A percentile compares a stretch with the other conserved stretches of the same genome.
Evolutionary conservation across 2,888 invertebrate species (phyloP).

Genomic region (Pedicia rivosa): DNA sequence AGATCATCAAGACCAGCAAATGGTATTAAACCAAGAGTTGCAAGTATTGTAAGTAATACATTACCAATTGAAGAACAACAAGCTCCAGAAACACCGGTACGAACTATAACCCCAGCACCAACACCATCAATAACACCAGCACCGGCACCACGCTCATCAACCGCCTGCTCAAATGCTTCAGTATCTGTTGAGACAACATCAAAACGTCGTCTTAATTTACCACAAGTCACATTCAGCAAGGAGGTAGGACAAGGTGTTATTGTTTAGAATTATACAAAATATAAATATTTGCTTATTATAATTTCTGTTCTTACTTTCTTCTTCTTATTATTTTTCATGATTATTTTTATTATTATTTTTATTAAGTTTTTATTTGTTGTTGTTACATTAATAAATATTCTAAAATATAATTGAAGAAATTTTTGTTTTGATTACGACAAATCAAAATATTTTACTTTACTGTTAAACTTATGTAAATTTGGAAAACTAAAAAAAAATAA

Average conservation of each 20-base stretch:
- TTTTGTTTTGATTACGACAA: too few species aligned
- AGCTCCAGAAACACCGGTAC: conserved; percentile 16
- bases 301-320: too few species aligned
- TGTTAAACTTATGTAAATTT: too few species aligned
- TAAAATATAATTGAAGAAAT: too few species aligned
- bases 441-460: too few species aligned
- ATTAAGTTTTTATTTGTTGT: too few species aligned
- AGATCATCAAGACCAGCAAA: conserved; percentile 19
- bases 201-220: conserved; percentile 49
- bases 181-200: conserved; percentile 35
- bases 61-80: conserved; percentile 11
- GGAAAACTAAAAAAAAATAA: too few species aligned
- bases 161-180: conserved; percentile 53
- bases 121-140: conserved; percentile 14
- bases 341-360: conserved; percentile 1
- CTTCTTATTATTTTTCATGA: conserved; percentile 3
- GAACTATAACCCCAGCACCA: conserved; percentile 15
- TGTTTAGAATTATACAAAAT: conserved; percentile 35
- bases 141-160: conserved; percentile 37
- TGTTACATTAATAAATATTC: too few species aligned
- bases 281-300: neutral
- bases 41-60: conserved; percentile 7
- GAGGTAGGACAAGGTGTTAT: conserved; percentile 85
- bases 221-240: conserved; percentile 73
- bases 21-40: conserved; percentile 4